A percentile compares a stretch with the other conserved stretches of the same genome.
Evolutionary conservation across 1,140 invertebrate species (phyloP).

Genomic region (Sarcophaga peregrina): DNA sequence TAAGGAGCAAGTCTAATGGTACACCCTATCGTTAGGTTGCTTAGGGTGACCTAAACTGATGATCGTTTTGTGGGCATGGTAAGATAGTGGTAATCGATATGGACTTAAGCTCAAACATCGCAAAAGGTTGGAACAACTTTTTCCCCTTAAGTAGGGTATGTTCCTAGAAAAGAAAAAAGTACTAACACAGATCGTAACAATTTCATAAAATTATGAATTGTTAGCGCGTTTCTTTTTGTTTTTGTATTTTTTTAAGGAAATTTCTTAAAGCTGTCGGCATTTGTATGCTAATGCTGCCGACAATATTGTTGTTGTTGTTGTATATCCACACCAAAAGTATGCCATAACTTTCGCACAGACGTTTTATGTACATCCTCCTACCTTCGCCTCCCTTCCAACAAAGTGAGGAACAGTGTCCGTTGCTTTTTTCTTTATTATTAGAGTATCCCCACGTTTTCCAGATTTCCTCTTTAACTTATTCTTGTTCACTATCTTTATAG

Average conservation of each 20-base stretch:
- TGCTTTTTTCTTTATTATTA: neutral
- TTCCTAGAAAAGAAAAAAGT: too few species aligned
- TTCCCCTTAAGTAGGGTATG: too few species aligned
- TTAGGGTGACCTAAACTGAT: too few species aligned
- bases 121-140: too few species aligned
- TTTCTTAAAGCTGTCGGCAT: slow-evolving; percentile 12
- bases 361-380: slow-evolving; percentile 13
- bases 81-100: too few species aligned
- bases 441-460: neutral
- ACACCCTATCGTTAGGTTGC: too few species aligned
- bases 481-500: neutral
- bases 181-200: neutral
- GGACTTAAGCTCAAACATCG: too few species aligned
- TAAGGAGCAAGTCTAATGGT: too few species aligned
- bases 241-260: too few species aligned
- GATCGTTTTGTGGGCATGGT: too few species aligned
- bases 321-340: slow-evolving; percentile 35
- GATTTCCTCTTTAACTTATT: neutral
- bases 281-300: neutral
- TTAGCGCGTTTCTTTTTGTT: neutral
- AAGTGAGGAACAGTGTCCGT: neutral
- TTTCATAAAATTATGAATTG: slow-evolving; percentile 32
- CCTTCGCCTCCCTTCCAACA: neutral
- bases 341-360: slow-evolving; percentile 39
- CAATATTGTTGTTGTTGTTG: neutral